These are phyloP conservation scores for Neomorphus geoffroyi DNA, from an alignment of 2,797 vertebrate genomes.

Conservation along the genomic window DNA sequence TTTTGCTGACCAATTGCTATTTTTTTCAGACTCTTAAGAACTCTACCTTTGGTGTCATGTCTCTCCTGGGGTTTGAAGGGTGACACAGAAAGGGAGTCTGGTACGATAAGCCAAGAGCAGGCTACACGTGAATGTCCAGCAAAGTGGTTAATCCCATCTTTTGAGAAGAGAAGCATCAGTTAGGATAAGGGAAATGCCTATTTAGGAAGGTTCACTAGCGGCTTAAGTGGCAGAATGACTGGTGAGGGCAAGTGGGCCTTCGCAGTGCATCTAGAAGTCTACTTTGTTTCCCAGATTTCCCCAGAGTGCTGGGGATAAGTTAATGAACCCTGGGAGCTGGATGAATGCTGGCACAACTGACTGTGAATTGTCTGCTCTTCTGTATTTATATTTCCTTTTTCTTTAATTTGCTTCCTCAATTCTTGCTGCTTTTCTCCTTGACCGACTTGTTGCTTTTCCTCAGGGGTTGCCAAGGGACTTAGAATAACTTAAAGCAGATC, in stretches of 20 bases:
- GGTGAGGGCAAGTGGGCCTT: not conserved
- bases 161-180: not conserved
- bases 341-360: not conserved
- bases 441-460: conserved; percentile 24
- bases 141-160: not conserved
- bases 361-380: not conserved
- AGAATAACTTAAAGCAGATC: not conserved
- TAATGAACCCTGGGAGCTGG: not conserved
- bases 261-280: not conserved
- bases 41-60: not conserved
- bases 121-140: not conserved
- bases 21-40: not conserved
- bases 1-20: not conserved
- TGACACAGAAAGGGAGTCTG: not conserved
- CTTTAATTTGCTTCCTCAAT: conserved; percentile 45
- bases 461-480: not conserved
- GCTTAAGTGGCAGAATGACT: not conserved
- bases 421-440: conserved; percentile 35
- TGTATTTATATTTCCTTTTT: conserved; percentile 30
- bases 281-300: not conserved
- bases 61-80: fast-evolving
- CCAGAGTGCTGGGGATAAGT: not conserved
- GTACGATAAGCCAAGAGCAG: not conserved
- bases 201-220: not conserved
- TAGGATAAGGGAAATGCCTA: not conserved